Conservation (phyloP, 2,888 invertebrate species). For the Calliopum simillimum region DNA sequence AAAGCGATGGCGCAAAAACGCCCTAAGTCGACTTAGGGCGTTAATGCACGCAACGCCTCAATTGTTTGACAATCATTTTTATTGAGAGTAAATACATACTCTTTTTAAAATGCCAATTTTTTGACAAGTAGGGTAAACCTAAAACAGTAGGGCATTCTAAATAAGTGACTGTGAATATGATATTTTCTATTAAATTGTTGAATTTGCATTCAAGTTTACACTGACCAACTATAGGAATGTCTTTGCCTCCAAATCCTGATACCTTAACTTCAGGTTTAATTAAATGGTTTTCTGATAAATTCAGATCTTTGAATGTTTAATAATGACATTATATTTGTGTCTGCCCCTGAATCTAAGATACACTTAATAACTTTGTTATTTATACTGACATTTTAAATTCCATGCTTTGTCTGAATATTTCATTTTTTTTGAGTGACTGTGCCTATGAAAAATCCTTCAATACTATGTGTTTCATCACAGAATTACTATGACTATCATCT, state of each 20-base stretch:
- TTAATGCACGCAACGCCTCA: too few species aligned
- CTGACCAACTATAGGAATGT: not conserved
- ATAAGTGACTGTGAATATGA: conserved; percentile 11
- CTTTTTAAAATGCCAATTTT: conserved; percentile 23
- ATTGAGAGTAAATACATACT: too few species aligned
- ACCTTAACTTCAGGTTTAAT: not conserved
- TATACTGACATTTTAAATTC: conserved; percentile 2
- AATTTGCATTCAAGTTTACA: not conserved
- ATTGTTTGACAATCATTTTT: too few species aligned
- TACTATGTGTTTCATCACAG: too few species aligned
- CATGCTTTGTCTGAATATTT: conserved; percentile 9
- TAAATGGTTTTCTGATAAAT: not conserved
- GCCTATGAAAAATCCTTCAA: not conserved
- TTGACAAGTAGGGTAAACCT: conserved; percentile 19
- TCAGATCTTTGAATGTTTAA: not conserved
- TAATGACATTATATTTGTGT: conserved; percentile 23
- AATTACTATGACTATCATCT: not conserved
- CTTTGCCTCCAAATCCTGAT: conserved; percentile 1
- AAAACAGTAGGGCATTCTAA: conserved; percentile 24
- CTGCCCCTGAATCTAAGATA: conserved; percentile 22
- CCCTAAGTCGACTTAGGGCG: too few species aligned
- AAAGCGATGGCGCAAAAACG: too few species aligned
- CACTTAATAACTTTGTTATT: conserved; percentile 9
- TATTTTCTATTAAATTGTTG: not conserved
- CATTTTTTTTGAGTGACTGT: too few species aligned